phyloP scores from a whole-genome alignment of 53 echinoderm and acorn worm species.

The Glandiceps talaboti region DNA sequence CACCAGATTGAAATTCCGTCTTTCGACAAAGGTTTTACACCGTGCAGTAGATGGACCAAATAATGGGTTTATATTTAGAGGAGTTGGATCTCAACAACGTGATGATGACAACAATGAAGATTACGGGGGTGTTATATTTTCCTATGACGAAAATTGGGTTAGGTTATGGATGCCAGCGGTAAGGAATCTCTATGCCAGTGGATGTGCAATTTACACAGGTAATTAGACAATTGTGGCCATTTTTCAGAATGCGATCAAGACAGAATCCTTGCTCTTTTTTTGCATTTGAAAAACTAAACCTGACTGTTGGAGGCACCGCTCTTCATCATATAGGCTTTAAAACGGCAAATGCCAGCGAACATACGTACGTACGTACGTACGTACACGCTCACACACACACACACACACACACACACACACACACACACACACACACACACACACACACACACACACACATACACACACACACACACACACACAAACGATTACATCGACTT shows the following conservation, averaged over 20 bases:
- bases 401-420: not conserved
- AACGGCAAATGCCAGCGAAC: too few relatives aligned
- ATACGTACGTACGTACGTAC: slow-evolving; percentile 4
- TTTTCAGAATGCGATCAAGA: too few relatives aligned
- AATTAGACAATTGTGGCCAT: too few relatives aligned
- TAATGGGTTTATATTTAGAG: not conserved
- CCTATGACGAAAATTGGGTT: not conserved
- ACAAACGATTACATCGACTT: too few relatives aligned
- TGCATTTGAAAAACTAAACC: too few relatives aligned
- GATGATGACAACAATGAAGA: not conserved
- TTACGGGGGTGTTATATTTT: not conserved
- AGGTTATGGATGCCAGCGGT: not conserved
- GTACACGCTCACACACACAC: not conserved
- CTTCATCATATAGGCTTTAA: not conserved
- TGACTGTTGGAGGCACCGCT: not conserved
- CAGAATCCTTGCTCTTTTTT: too few relatives aligned
- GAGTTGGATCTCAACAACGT: not conserved
- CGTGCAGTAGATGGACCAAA: not conserved
- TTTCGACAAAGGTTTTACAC: not conserved
- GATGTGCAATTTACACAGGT: not conserved
- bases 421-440: slow-evolving; percentile 6
- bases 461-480: slow-evolving; percentile 6
- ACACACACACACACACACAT: slow-evolving; percentile 10
- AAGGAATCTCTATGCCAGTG: not conserved
- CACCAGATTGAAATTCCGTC: too few relatives aligned